phyloP scores from a whole-genome alignment of 2,888 invertebrate species.

The Chymomyza amoena region DNA sequence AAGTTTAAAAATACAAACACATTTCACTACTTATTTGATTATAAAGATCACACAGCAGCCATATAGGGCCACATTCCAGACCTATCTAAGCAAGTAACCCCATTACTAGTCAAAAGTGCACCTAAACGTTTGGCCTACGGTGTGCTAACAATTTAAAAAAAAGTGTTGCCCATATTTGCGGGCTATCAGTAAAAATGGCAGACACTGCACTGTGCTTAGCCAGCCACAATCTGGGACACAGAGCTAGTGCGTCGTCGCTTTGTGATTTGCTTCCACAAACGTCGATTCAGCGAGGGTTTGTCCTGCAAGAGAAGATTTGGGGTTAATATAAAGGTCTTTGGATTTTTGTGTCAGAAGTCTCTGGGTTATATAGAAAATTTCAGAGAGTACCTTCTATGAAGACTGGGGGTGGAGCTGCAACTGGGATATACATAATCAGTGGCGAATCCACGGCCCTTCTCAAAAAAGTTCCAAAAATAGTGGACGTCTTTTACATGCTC shows the following conservation, averaged over 20 bases:
- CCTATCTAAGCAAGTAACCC: neutral
- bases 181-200: neutral
- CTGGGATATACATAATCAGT: too few species aligned
- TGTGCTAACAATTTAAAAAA: neutral
- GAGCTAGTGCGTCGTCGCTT: slow-evolving; percentile 83
- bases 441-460: too few species aligned
- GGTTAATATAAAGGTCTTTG: neutral
- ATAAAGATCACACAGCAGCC: slow-evolving; percentile 1
- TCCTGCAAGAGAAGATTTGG: slow-evolving; percentile 80
- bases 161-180: neutral
- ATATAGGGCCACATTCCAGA: neutral
- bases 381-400: too few species aligned
- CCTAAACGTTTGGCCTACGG: slow-evolving; percentile 1
- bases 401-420: too few species aligned
- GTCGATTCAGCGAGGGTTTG: slow-evolving; percentile 86
- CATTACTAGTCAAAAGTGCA: neutral
- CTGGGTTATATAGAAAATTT: too few species aligned
- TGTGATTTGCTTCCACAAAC: slow-evolving; percentile 89
- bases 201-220: slow-evolving; percentile 51
- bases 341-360: neutral
- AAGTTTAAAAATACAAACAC: neutral
- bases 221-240: slow-evolving; percentile 77
- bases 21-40: neutral
- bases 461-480: too few species aligned
- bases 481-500: too few species aligned